Base-by-base conservation (phyloP, 2,888 invertebrate genomes). In the Morinoia aosen region DNA sequence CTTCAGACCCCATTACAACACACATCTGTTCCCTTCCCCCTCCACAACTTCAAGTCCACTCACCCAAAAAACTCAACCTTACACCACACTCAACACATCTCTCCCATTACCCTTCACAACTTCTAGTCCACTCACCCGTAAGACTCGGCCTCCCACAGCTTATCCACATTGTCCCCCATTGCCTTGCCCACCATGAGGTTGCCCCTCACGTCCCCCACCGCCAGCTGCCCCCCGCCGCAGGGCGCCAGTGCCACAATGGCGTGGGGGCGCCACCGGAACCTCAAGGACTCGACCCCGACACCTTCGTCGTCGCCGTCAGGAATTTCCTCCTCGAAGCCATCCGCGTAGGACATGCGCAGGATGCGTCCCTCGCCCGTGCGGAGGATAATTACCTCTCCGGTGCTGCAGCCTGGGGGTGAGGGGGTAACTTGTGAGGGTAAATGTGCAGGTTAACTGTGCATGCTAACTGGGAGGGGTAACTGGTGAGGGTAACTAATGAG, bases 191-290 rank as follows among this genome's bases (percentile, higher is more conserved):
- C 96, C 40, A 97, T 96, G 58, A 97, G 97, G 96, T 96, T 97
- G 10, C 97, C 97, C 58, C 97, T 96, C 57, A 97, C 97, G 97
- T 97, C 97, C 95, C 97, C 96, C 58, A 95, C 95, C 39, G 95
- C 96, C 58, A 96, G 95, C 33, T 95, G 88, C 19, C 95, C 64
- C 11, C 91, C 39, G 56, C 96, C 95, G 64, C 93, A 95, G 64
- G 96, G 91, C 95, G 96, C 96, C 93, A 96, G 95, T 25, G 96
- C 95, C 40, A 90, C 96, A 94, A 96, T 94, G 90, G 96, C 96
- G n/a, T 96, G 95, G 64, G 95, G 10, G 95, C 95, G 96, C 96
- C 95, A 95, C 64, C 94, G 95, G 40, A 95, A 91, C 57, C 91
- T 90, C 93, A 93, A 57, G 58, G 56, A 56, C 58, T 93, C 93